Percentiles rank a stretch among this genome's conserved stretches.
These are phyloP conservation scores for Colletes gigas DNA, from an alignment of 1,140 invertebrate genomes.

Conservation along the genomic window DNA sequence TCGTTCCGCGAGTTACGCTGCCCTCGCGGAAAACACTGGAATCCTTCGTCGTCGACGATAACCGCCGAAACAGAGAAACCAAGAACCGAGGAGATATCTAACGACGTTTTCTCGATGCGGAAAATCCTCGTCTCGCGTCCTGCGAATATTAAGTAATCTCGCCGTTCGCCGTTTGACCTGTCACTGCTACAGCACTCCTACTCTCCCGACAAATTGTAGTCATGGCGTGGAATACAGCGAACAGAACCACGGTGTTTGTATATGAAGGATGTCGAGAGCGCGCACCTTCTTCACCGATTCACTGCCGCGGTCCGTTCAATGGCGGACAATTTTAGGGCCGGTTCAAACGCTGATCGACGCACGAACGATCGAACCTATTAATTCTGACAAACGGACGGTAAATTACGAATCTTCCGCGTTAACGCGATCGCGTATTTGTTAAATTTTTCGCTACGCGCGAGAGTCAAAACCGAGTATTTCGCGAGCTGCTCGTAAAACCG, in stretches of 20 bases:
- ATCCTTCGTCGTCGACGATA: constrained; percentile 12
- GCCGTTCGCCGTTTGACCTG: constrained; percentile 72
- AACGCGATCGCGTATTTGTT: background rate
- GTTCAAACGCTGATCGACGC: background rate
- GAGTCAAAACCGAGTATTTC: background rate
- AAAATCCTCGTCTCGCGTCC: constrained; percentile 34
- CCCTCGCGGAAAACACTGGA: constrained; percentile 42
- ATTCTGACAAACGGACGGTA: background rate
- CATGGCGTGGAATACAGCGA: constrained; percentile 69
- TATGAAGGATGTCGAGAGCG: constrained; percentile 52
- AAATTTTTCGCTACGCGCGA: background rate
- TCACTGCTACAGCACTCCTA: constrained; percentile 74
- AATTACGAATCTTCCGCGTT: background rate
- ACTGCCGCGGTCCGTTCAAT: constrained; percentile 20
- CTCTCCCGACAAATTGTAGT: constrained; percentile 73
- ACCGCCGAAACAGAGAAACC: constrained; percentile 26
- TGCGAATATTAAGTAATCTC: constrained; percentile 75
- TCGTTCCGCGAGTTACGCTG: constrained; percentile 26
- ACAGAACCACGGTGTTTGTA: constrained; percentile 64
- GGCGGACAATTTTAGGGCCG: constrained; percentile 33
- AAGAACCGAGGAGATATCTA: constrained; percentile 3
- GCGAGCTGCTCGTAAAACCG: background rate
- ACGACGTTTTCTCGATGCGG: constrained; percentile 3
- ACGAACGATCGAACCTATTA: background rate
- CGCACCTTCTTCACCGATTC: constrained; percentile 47